Percentiles rank a stretch among this genome's conserved stretches.
These are phyloP conservation scores for Ophion ventricosus DNA, from an alignment of 2,888 invertebrate species.

Conservation along the genomic window DNA sequence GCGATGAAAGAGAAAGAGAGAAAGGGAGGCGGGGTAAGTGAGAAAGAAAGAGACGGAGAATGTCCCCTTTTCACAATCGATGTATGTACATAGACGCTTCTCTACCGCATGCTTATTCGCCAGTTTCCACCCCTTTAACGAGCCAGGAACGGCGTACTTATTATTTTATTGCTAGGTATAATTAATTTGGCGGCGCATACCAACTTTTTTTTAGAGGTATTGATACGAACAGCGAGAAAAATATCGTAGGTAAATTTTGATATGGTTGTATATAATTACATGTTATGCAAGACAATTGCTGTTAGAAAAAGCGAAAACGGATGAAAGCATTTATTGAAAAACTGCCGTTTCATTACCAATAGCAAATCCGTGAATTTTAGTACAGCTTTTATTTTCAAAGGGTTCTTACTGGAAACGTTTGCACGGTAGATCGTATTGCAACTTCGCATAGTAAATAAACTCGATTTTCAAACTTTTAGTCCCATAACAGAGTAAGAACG, in stretches of 20 bases:
- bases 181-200: neutral
- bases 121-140: constrained; percentile 49
- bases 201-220: constrained; percentile 1
- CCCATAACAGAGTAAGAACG: neutral
- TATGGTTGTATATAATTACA: neutral
- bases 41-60: neutral
- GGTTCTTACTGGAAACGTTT: neutral
- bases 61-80: neutral
- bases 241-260: neutral
- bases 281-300: neutral
- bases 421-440: neutral
- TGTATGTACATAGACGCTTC: constrained; percentile 14
- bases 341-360: neutral
- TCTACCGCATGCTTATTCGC: constrained; percentile 21
- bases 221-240: neutral
- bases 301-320: neutral
- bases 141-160: constrained; percentile 47
- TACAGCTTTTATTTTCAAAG: neutral
- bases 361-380: neutral
- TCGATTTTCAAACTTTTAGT: neutral
- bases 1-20: constrained; percentile 1
- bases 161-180: constrained; percentile 42
- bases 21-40: neutral
- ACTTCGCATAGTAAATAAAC: neutral
- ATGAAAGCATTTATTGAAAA: neutral